phyloP scores from a whole-genome alignment of 2,888 invertebrate species.

The Pyrgus malvae region DNA sequence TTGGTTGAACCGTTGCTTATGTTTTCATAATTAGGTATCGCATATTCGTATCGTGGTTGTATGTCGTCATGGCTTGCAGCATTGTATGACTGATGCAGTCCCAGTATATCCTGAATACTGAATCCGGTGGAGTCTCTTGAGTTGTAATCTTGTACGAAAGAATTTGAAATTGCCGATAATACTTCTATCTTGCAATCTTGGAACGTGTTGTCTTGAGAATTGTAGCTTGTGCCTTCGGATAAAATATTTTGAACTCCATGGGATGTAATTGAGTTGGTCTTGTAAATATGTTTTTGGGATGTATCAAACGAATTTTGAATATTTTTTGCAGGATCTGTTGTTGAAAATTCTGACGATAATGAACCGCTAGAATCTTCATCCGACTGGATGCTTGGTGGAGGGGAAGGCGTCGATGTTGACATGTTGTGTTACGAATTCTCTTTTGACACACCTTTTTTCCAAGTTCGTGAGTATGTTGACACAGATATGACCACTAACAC shows the following conservation, averaged over 20 bases:
- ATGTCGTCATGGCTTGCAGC: constrained; percentile 51
- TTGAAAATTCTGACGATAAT: constrained; percentile 53
- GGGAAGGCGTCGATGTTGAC: constrained; percentile 59
- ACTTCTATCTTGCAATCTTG: constrained; percentile 59
- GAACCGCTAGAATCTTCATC: constrained; percentile 60
- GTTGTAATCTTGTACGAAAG: constrained; percentile 71
- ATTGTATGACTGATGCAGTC: constrained; percentile 65
- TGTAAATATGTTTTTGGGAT: constrained; percentile 45
- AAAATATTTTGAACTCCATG: constrained; percentile 71
- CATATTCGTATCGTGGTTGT: constrained; percentile 64
- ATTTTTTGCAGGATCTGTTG: constrained; percentile 42
- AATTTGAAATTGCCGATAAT: constrained; percentile 53
- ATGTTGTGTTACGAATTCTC: constrained; percentile 39
- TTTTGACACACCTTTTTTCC: constrained; percentile 29
- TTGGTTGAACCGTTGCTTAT: constrained; percentile 67
- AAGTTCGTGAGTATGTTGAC: constrained; percentile 31
- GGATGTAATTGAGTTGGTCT: constrained; percentile 52
- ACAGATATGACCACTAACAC: constrained; percentile 45
- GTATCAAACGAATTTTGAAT: constrained; percentile 37
- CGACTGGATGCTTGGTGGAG: constrained; percentile 58
- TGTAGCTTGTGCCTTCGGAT: constrained; percentile 57
- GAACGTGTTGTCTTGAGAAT: constrained; percentile 49
- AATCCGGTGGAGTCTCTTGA: constrained; percentile 75
- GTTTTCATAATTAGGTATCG: constrained; percentile 59
- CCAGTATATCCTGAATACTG: constrained; percentile 76